A percentile compares a stretch with the other conserved stretches of the same genome.
phyloP scores from a whole-genome alignment of 2,888 invertebrate species.

The Acrobeloides nanus region DNA sequence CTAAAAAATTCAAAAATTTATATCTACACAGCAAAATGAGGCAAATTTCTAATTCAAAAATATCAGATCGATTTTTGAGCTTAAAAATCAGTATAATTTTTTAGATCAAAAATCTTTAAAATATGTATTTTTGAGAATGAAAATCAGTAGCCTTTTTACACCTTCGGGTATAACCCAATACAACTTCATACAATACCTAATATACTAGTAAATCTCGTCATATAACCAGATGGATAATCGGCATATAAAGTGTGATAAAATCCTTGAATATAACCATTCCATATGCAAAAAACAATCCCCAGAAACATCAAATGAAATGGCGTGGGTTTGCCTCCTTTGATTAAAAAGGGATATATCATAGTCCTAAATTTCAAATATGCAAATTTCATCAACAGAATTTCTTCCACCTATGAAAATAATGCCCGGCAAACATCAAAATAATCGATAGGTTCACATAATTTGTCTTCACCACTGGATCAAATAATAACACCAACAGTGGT shows the following conservation, averaged over 20 bases:
- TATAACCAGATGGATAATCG: slow-evolving; percentile 42
- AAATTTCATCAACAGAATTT: too few relatives aligned
- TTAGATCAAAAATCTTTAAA: too few relatives aligned
- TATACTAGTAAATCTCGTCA: slow-evolving; percentile 18
- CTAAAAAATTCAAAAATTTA: too few relatives aligned
- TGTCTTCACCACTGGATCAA: too few relatives aligned
- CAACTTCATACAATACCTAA: too few relatives aligned
- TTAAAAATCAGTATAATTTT: too few relatives aligned
- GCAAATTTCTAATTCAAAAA: too few relatives aligned
- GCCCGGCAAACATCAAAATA: slow-evolving; percentile 55
- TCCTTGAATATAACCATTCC: slow-evolving; percentile 59
- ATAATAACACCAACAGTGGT: slow-evolving; percentile 26
- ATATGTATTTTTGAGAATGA: neutral
- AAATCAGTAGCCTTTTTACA: too few relatives aligned
- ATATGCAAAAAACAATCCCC: slow-evolving; percentile 57
- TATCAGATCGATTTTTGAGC: too few relatives aligned
- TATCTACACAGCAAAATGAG: too few relatives aligned
- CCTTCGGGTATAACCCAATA: too few relatives aligned
- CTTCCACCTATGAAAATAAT: slow-evolving; percentile 59
- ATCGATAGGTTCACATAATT: too few relatives aligned
- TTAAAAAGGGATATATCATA: slow-evolving; percentile 21
- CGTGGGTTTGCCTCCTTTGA: slow-evolving; percentile 42
- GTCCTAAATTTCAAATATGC: slow-evolving; percentile 13
- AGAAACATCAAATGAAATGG: slow-evolving; percentile 54
- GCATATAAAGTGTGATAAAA: slow-evolving; percentile 45